Conservation (phyloP, 2,888 invertebrate species). For the Glomeris marginata region DNA sequence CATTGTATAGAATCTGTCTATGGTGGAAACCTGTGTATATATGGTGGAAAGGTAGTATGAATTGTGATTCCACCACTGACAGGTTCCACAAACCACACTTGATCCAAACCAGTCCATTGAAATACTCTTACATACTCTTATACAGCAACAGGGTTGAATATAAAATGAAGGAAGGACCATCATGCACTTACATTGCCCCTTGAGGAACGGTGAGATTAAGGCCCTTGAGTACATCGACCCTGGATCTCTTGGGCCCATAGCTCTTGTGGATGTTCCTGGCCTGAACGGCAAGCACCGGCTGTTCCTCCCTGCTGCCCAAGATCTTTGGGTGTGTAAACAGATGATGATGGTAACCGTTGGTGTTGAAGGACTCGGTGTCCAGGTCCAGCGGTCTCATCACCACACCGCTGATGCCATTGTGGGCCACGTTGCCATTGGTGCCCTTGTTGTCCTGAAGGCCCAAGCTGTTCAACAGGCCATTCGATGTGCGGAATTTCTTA, state of each 20-base stretch:
- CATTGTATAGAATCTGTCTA: too few species aligned
- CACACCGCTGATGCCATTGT: slow-evolving; percentile 10
- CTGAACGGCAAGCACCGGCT: slow-evolving; percentile 62
- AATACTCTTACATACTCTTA: too few species aligned
- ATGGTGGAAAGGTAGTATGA: too few species aligned
- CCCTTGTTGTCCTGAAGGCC: slow-evolving; percentile 8
- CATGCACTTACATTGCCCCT: slow-evolving; percentile 92
- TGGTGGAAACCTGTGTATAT: too few species aligned
- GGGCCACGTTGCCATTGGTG: slow-evolving; percentile 4
- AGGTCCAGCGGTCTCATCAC: slow-evolving; percentile 8
- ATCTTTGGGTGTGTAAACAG: background rate
- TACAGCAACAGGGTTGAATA: too few species aligned
- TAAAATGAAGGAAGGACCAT: too few species aligned
- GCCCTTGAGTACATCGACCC: slow-evolving; percentile 71
- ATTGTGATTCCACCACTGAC: too few species aligned
- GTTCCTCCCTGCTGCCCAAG: background rate
- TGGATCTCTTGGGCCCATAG: slow-evolving; percentile 73
- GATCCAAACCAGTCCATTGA: too few species aligned
- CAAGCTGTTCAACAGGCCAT: slow-evolving; percentile 6
- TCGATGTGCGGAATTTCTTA: background rate
- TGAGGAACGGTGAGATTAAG: slow-evolving; percentile 86
- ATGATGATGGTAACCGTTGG: background rate
- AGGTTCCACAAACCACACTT: too few species aligned
- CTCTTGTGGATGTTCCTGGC: slow-evolving; percentile 76
- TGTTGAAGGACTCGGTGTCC: background rate